phyloP scores from a whole-genome alignment of 2,888 invertebrate genomes.

The Eupithecia centaureata region DNA sequence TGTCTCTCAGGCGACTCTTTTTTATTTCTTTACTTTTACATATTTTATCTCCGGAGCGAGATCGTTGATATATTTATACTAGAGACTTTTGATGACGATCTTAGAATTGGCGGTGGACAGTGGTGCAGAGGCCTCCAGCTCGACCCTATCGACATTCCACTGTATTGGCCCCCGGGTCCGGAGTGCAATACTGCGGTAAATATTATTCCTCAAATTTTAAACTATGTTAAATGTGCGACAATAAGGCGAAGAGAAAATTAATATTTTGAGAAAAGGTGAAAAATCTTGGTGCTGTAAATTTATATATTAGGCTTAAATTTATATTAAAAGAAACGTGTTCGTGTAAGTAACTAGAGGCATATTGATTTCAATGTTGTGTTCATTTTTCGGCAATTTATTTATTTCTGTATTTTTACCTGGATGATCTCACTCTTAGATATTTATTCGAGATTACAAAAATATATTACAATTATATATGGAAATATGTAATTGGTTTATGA shows the following conservation, averaged over 20 bases:
- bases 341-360: conserved; percentile 82
- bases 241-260: conserved; percentile 81
- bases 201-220: conserved; percentile 77
- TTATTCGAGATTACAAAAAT: conserved; percentile 81
- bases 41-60: conserved; percentile 45
- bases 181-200: conserved; percentile 80
- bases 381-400: conserved; percentile 82
- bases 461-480: conserved; percentile 73
- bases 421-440: conserved; percentile 83
- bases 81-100: conserved; percentile 53
- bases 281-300: conserved; percentile 85
- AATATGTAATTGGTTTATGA: conserved; percentile 81
- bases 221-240: conserved; percentile 82
- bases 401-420: conserved; percentile 78
- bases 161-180: conserved; percentile 37
- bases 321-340: conserved; percentile 78
- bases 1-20: conserved; percentile 12
- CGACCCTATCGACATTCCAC: conserved; percentile 65
- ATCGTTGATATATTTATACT: conserved; percentile 56
- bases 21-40: conserved; percentile 43
- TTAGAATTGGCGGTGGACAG: conserved; percentile 66
- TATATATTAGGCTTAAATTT: conserved; percentile 84
- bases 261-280: conserved; percentile 82
- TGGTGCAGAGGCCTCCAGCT: conserved; percentile 49
- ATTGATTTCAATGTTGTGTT: conserved; percentile 81